Evolutionary conservation across 2,797 vertebrate genomes (phyloP), one percentile per base, ranked within the genome.

Genomic region (Leptoclinus maculatus): DNA sequence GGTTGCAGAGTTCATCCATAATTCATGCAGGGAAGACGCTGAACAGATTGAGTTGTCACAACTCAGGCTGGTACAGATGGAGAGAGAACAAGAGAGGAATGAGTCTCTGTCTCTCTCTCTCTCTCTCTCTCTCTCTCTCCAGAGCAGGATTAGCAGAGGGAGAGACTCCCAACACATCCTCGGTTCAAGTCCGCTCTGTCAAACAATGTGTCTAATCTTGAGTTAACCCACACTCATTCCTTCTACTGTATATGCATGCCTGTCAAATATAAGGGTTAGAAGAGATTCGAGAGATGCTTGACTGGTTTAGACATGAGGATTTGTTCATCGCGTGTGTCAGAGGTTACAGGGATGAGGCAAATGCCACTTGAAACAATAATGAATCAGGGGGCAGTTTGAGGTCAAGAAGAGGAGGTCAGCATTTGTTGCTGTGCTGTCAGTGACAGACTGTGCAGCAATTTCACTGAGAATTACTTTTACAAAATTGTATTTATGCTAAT

Each of bases 41-140:
- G 76, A 87, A 79, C 89, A 86, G 86, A 89, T 91, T 91, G 90
- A 90, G 84, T 79, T 87, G 88, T 90, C 88, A 83, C 83, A 87
- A 85, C 68, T 77, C 65, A 2, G 67, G 51, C 82, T 49, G 77
- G 53, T 76, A 45, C 75, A 70, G 79, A 84, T n/a, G 71, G 69
- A 74, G 70, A 58, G 64, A 59, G 66, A 71, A 70, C 1, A 25
- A 69, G 74, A 62, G 83, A 71, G 71, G 64, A 77, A 77, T 64
- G 64, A 79, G 72, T 60, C 16, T 64, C 56, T 54, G 47, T 47
- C 64, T 29, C 58, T 47, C 38, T 68, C 53, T 29, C 27, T 32
- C 51, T 12, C 51, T 53, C 51, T 5, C 51, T 34, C 57, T 56
- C 12, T 81, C 45, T 62, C 66, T 72, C 51, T 62, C 38, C 14